Percentiles rank a stretch among this genome's conserved stretches.
These are phyloP conservation scores for Harpalus rufipes DNA, from an alignment of 2,888 invertebrate species.

Conservation along the genomic window DNA sequence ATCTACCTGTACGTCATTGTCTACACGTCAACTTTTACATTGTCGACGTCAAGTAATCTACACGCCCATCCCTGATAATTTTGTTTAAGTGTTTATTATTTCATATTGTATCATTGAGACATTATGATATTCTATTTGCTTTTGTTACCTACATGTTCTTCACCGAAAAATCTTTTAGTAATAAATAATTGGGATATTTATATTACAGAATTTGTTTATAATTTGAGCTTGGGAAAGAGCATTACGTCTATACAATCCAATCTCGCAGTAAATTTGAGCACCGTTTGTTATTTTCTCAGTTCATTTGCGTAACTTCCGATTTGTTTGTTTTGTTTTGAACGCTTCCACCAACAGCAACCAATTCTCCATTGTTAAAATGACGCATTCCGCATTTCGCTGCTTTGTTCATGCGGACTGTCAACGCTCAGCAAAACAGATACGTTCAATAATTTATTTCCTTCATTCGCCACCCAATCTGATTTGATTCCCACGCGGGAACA, in stretches of 20 bases:
- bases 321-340: slow-evolving; percentile 64
- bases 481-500: background rate
- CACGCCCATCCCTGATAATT: too few relatives aligned
- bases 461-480: slow-evolving; percentile 17
- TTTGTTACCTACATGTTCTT: too few relatives aligned
- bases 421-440: slow-evolving; percentile 35
- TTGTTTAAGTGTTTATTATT: too few relatives aligned
- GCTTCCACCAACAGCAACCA: slow-evolving; percentile 58
- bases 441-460: slow-evolving; percentile 33
- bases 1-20: too few relatives aligned
- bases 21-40: too few relatives aligned
- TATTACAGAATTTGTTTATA: slow-evolving; percentile 1
- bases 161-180: background rate
- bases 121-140: too few relatives aligned
- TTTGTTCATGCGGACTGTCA: slow-evolving; percentile 38
- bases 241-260: slow-evolving; percentile 28
- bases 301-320: slow-evolving; percentile 65
- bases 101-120: too few relatives aligned
- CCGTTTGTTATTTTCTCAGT: slow-evolving; percentile 64
- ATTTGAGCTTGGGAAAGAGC: slow-evolving; percentile 4
- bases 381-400: slow-evolving; percentile 51
- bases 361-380: slow-evolving; percentile 61
- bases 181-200: background rate
- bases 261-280: slow-evolving; percentile 52
- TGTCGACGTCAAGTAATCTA: too few relatives aligned